Percentiles rank a stretch among this genome's conserved stretches.
These are phyloP conservation scores for Ariopsis seemanni DNA, from an alignment of 2,113 vertebrate species.

Conservation along the genomic window DNA sequence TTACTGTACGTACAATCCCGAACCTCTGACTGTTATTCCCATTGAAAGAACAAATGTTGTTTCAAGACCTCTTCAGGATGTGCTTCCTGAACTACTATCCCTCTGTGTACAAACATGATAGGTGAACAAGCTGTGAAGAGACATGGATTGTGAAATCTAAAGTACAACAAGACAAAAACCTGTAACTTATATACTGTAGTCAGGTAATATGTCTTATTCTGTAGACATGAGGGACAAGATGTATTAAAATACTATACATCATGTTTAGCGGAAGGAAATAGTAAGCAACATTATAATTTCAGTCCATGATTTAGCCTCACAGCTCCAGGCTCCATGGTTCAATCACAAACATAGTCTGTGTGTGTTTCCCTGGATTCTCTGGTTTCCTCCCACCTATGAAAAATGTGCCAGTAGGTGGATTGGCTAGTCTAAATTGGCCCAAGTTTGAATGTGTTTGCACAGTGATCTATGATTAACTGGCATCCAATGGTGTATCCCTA, in stretches of 20 bases:
- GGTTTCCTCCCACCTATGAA: not conserved
- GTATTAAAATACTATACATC: not conserved
- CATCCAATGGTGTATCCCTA: not conserved
- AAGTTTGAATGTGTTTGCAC: not conserved
- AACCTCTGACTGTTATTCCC: conserved; percentile 48
- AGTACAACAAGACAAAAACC: not conserved
- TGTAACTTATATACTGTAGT: not conserved
- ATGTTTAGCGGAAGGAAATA: not conserved
- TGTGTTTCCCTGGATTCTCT: not conserved
- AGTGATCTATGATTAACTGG: not conserved
- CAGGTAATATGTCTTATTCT: not conserved
- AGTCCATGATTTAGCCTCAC: not conserved
- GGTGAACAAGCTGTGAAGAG: conserved; percentile 4
- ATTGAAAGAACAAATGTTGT: conserved; percentile 29
- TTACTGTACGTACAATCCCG: conserved; percentile 49
- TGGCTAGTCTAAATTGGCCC: not conserved
- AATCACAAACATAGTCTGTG: no score
- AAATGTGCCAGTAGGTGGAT: not conserved
- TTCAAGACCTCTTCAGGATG: not conserved
- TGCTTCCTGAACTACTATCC: not conserved
- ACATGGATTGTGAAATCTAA: not conserved
- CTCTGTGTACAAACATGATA: not conserved
- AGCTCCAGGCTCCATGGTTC: not conserved
- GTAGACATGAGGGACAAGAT: not conserved
- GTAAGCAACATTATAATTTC: not conserved